These are phyloP conservation scores for Zaprionus inermis DNA, from an alignment of 1,140 invertebrate species.

Conservation along the genomic window DNA sequence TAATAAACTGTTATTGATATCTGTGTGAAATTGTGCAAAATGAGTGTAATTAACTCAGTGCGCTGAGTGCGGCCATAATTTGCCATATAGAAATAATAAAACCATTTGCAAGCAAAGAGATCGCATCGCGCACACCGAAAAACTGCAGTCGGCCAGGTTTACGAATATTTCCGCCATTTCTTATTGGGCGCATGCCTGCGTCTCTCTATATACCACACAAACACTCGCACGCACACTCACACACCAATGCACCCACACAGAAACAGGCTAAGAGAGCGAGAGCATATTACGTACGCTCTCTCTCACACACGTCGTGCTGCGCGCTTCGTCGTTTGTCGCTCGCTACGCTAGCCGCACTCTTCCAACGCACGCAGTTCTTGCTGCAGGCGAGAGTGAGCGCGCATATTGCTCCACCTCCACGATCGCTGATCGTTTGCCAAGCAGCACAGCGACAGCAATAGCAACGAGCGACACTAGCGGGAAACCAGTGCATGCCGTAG, in stretches of 20 bases:
- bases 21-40: slow-evolving; percentile 62
- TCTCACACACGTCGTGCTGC: slow-evolving; percentile 2
- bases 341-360: slow-evolving; percentile 49
- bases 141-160: slow-evolving; percentile 48
- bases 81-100: slow-evolving; percentile 52
- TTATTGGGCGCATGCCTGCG: slow-evolving; percentile 59
- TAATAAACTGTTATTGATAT: slow-evolving; percentile 43
- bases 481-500: slow-evolving; percentile 12
- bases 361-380: slow-evolving; percentile 27
- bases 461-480: slow-evolving; percentile 24
- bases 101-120: slow-evolving; percentile 63
- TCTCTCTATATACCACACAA: slow-evolving; percentile 53
- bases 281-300: neutral
- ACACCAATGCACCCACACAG: neutral
- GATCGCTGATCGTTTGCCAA: slow-evolving; percentile 32
- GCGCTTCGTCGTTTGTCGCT: slow-evolving; percentile 19
- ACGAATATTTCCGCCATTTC: slow-evolving; percentile 75
- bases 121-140: slow-evolving; percentile 55
- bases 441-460: slow-evolving; percentile 23
- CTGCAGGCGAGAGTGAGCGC: neutral
- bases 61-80: slow-evolving; percentile 41
- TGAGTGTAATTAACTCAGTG: slow-evolving; percentile 64
- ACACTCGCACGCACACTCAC: slow-evolving; percentile 23
- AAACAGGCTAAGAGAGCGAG: neutral
- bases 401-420: slow-evolving; percentile 58